A percentile compares a stretch with the other conserved stretches of the same genome.
Evolutionary conservation across 2,113 vertebrate genomes (phyloP).

Genomic region (Triplophysa siluroides): DNA sequence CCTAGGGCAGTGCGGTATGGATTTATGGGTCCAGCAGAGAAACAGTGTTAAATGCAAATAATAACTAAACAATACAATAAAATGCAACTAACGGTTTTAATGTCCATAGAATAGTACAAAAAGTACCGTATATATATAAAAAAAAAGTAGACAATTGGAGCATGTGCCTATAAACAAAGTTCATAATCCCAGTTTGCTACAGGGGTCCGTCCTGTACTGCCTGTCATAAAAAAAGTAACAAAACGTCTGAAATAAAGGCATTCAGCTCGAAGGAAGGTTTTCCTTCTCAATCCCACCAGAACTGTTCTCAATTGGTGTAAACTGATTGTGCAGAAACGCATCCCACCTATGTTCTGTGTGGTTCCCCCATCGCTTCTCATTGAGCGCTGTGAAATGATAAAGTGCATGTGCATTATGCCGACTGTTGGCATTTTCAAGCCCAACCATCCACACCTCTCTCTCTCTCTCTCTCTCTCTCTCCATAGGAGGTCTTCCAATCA

Average conservation of each 20-base stretch:
- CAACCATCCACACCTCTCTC: background rate
- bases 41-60: no score
- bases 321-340: background rate
- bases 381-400: background rate
- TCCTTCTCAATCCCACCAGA: background rate
- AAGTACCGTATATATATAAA: no score
- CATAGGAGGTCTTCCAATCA: constrained; percentile 20
- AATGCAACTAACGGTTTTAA: no score
- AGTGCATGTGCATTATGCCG: constrained; percentile 8
- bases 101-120: background rate
- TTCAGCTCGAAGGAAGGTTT: background rate
- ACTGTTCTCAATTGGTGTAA: background rate
- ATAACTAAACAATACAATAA: no score
- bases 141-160: no score
- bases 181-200: no score
- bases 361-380: background rate
- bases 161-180: background rate
- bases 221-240: background rate
- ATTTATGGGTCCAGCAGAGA: no score
- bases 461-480: background rate
- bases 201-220: background rate
- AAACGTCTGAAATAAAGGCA: background rate
- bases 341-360: background rate
- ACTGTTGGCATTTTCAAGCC: constrained; percentile 16
- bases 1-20: background rate